These are phyloP conservation scores for Picathartes gymnocephalus DNA, from an alignment of 2,113 vertebrate genomes.

Conservation along the genomic window DNA sequence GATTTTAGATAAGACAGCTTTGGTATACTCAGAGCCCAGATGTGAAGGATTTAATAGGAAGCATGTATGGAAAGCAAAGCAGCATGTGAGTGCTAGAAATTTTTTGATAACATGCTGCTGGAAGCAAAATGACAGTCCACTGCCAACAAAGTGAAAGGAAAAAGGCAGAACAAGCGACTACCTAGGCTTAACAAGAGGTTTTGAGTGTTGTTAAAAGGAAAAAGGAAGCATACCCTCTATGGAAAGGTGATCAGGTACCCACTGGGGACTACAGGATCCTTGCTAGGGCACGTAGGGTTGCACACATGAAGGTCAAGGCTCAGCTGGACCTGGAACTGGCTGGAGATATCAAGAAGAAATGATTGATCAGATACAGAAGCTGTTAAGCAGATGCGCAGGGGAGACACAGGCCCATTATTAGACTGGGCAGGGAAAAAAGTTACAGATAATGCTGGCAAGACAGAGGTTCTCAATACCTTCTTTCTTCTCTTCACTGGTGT, in stretches of 20 bases:
- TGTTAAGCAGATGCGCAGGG: background rate
- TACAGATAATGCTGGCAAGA: background rate
- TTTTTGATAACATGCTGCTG: background rate
- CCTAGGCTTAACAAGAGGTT: background rate
- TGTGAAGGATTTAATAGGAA: background rate
- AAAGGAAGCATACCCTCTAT: accelerated
- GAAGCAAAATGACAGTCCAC: background rate
- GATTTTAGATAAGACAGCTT: background rate
- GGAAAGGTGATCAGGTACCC: background rate
- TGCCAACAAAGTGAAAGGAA: background rate
- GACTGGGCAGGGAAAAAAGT: background rate
- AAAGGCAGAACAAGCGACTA: background rate
- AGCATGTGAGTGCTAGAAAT: background rate
- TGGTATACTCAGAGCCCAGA: background rate
- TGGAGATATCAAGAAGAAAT: background rate
- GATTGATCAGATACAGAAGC: background rate
- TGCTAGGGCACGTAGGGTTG: background rate
- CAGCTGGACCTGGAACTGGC: background rate
- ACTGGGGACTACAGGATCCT: background rate
- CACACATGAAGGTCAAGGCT: background rate
- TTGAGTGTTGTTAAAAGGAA: background rate
- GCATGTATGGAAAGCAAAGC: background rate
- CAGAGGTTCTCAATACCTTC: background rate
- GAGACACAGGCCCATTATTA: background rate
- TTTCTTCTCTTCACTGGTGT: background rate